Evolutionary conservation across 2,797 vertebrate genomes (phyloP), one percentile per base, ranked within the genome.

Genomic region (Vultur gryphus): DNA sequence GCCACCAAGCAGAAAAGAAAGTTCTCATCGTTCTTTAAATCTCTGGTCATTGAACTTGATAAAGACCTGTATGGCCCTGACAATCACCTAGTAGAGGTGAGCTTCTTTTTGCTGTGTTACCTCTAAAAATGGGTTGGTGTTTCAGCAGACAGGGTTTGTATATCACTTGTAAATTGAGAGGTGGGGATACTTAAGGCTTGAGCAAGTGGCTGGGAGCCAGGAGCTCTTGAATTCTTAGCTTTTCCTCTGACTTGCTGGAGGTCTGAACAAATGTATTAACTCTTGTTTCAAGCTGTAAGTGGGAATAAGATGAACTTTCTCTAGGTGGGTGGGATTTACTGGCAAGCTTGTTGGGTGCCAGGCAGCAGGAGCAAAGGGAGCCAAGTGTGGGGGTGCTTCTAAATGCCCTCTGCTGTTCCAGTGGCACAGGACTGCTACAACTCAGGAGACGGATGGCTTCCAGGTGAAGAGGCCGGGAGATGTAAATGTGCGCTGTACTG

Each of bases 11-110:
- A 99, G 98, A 99, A 99, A 96, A 99, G 99, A 95, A 99, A 99
- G 96, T 99, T 99, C 95, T 99, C 99, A 41, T 99, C 99, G 83
- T 99, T 99, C 98, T 99, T 99, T 98, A 99, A 99, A 97, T 99
- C 99, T 90, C 98, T 99, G 97, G 99, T 99, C 97, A 99, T 99
- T 29, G 99, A 99, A 95, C 97, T 99, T 98, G 99, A 99, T 98
- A 99, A 99, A 98, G 99, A 99, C 95, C 98, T 99, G 79, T 99
- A 99, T 89, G 99, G 99, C 59, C 99, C 99, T 94, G 99, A 99
- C 98, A 99, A 99, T 98, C 99, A 99, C 98, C 98, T 99, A 95
- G 99, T 99, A 94, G 99, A 99, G 98, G 99, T 99, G 97, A 98
- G 99, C 96, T 96, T 33, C 94, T 89, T 89, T 93, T 91, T 62